These are phyloP conservation scores for Drosophila repletoides DNA, from an alignment of 1,140 invertebrate species.

Conservation along the genomic window DNA sequence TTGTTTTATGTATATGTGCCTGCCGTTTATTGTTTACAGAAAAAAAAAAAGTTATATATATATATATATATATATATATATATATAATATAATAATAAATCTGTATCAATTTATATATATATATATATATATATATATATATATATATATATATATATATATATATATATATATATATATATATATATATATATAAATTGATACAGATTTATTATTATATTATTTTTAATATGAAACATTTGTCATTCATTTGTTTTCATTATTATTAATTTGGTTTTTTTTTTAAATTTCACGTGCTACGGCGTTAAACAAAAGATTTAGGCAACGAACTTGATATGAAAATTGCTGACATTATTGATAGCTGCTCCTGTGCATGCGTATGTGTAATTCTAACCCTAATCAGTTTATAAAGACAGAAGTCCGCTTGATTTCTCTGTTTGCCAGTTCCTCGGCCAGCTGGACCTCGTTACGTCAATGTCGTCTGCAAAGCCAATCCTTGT, in stretches of 20 bases:
- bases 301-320: constrained; percentile 69
- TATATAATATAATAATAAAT: constrained; percentile 25
- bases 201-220: constrained; percentile 19
- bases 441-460: too few relatives aligned
- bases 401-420: too few relatives aligned
- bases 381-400: too few relatives aligned
- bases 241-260: constrained; percentile 25
- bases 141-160: too few relatives aligned
- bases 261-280: constrained; percentile 27
- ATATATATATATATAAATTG: constrained; percentile 8
- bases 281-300: constrained; percentile 41
- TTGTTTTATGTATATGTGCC: constrained; percentile 22
- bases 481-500: too few relatives aligned
- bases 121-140: constrained; percentile 5
- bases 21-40: constrained; percentile 26
- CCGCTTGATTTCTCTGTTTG: too few relatives aligned
- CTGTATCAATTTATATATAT: not conserved
- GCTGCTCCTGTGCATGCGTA: not conserved
- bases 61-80: not conserved
- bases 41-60: constrained; percentile 6
- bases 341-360: constrained; percentile 55
- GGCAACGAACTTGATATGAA: constrained; percentile 80
- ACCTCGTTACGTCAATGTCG: too few relatives aligned
- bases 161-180: too few relatives aligned
- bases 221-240: not conserved